A percentile compares a stretch with the other conserved stretches of the same genome.
phyloP scores from a whole-genome alignment of 2,113 vertebrate species.

The Scatophagus argus region DNA sequence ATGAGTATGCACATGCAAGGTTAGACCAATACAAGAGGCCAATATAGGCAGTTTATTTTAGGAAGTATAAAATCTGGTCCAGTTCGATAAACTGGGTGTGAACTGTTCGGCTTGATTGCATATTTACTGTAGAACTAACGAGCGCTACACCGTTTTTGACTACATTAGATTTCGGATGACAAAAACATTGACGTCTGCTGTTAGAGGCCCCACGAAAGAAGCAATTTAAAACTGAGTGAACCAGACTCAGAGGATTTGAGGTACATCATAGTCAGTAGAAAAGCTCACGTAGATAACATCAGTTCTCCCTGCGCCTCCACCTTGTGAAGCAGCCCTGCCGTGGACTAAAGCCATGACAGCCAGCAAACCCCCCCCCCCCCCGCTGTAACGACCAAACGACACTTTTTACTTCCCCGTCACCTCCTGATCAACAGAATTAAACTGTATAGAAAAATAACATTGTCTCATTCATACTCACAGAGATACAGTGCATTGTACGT shows the following conservation, averaged over 20 bases:
- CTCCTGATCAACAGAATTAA: conserved; percentile 7
- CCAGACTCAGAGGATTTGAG: conserved; percentile 35
- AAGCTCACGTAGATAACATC: background rate
- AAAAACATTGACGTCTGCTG: background rate
- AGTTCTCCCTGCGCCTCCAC: conserved; percentile 30
- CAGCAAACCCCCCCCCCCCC: background rate
- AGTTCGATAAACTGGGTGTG: background rate
- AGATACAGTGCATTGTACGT: background rate
- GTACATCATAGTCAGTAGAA: conserved; percentile 32
- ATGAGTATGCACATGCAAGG: conserved; percentile 40
- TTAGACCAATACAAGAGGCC: conserved; percentile 16
- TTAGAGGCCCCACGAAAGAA: conserved; percentile 13
- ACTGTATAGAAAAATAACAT: background rate
- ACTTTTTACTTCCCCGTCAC: conserved; percentile 3
- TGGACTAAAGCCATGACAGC: conserved; percentile 13
- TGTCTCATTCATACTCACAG: conserved; percentile 7
- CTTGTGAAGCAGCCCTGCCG: background rate
- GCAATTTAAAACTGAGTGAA: conserved; percentile 8
- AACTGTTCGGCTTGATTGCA: conserved; percentile 16
- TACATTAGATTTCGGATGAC: background rate
- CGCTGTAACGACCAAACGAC: background rate
- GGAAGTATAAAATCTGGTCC: conserved; percentile 1
- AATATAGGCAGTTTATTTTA: background rate
- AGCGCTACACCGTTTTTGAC: background rate
- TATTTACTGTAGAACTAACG: conserved; percentile 25